Base-by-base conservation (phyloP, 2,797 vertebrate species). In the Epinephelus coioides region DNA sequence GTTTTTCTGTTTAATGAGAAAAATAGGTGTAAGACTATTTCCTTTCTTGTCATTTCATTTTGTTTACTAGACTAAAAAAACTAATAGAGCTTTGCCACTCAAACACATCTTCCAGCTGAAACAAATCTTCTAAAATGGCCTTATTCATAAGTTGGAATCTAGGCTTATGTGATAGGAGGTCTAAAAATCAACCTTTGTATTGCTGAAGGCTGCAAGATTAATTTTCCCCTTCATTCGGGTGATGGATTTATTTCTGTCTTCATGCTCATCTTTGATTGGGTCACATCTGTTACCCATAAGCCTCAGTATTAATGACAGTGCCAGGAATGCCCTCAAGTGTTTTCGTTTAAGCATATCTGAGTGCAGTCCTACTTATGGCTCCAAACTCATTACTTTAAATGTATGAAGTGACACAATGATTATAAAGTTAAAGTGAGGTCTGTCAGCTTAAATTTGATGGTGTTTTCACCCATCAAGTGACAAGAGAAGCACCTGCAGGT, bases 281-380 rank as follows among this genome's bases (percentile, higher is more conserved):
- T 63, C 92, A 76, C 93, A 94, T 95, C 91, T 92, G 90, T 81
- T 87, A 61, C 77, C 73, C 84, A 66, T 53, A 54, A 90, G 72
- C 67, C 55, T 88, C 85, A 73, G 83, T 53, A 83, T 82, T 85
- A 89, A 91, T 86, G 84, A 86, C 85, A 84, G 69, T 75, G 81
- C 79, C 81, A 86, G 87, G 61, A 71, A 84, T 83, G 86, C 80
- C 89, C 90, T 85, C 73, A 53, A 88, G 87, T 87, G 78, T 80
- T 90, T 88, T 80, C 69, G 63, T 77, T 87, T 78, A 59, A 79
- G 88, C 54, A 13, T 73, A 54, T 89, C 79, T 72, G 83, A 91
- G 76, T 38, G 71, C 65, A 23, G 68, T 65, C 64, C 71, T 43
- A 34, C 72, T 59, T 13, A 51, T 14, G 25, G 12, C 68, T 83